Evolutionary conservation across 92 coral and sea anemone species (phyloP).

Genomic region (Epizoanthus rinbou): DNA sequence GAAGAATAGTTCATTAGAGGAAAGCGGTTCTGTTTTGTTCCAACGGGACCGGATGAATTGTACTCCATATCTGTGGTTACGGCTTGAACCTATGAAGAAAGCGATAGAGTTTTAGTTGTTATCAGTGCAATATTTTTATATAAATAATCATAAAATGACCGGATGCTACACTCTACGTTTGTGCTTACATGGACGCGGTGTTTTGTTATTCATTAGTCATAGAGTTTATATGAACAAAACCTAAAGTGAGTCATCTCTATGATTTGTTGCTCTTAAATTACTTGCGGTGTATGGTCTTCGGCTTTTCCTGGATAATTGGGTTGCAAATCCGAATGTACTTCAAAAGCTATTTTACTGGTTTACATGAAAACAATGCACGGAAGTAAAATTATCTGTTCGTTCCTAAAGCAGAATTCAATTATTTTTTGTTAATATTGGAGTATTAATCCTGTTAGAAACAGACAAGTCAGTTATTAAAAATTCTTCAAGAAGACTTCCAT

Average conservation of each 20-base stretch:
- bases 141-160: background rate
- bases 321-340: too few species aligned
- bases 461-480: background rate
- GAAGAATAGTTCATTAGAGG: conserved; percentile 53
- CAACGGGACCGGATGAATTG: background rate
- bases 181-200: too few species aligned
- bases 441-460: background rate
- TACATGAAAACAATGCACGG: background rate
- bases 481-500: background rate
- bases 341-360: background rate
- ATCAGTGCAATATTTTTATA: background rate
- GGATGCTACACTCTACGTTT: too few species aligned
- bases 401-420: background rate
- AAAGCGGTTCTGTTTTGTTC: background rate
- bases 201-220: too few species aligned
- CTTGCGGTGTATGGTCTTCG: too few species aligned
- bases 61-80: conserved; percentile 4
- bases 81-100: conserved; percentile 13
- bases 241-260: too few species aligned
- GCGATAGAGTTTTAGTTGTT: background rate
- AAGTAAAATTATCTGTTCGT: background rate
- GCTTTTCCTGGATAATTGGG: too few species aligned
- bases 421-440: background rate
- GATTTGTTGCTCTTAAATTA: too few species aligned
- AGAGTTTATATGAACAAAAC: too few species aligned